Base-by-base conservation (phyloP, 2,113 vertebrate genomes). In the Carassius carassius region DNA sequence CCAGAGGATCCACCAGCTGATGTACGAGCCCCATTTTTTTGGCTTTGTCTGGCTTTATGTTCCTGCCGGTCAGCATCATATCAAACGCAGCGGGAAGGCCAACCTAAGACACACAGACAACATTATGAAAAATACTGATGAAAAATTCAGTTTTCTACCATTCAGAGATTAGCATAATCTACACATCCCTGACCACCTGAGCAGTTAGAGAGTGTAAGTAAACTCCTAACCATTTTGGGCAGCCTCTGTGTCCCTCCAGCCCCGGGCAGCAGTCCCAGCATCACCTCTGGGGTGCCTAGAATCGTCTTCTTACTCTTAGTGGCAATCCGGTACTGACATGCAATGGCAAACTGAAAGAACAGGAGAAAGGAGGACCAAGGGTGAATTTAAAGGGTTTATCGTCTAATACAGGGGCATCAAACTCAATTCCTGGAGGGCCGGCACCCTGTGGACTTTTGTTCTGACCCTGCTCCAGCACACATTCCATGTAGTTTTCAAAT, bases 51-150 rank as follows among this genome's bases (percentile, higher is more conserved):
- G 96, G 94, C 21, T 92, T 93, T 84, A 98, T 96, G 91, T 93
- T 96, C 88, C 92, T 96, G 12, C 97, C 97, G 0, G 97, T 98
- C 90, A 98, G 92, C 95, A 97, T 97, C 95, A 97, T 95, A 65
- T 97, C 96, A 85, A 96, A 96, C 11, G 95, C 95, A 83, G 93
- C 87, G 21, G 96, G 95, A 14, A 98, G 78, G 8, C 96, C 95
- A 89, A 97, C 93, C 96, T 96, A 41, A 83, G 67, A 89, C 32
- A 89, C 29, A 75, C n/a, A 44, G 10, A 44, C 9, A 44, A 10
- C 41, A 62, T 19, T n/a, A 37, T 23, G 12, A 21, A 4, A 73
- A 41, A 70, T 5, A 10, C 29, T 58, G n/a, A 7, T 25, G 21
- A 63, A 25, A 63, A 63, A 25, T 23, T 4, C 3, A 12, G 54